Percentiles rank a stretch among this genome's conserved stretches.
Conservation (phyloP, 2,888 invertebrate species). For the Frankliniella intonsa region DNA sequence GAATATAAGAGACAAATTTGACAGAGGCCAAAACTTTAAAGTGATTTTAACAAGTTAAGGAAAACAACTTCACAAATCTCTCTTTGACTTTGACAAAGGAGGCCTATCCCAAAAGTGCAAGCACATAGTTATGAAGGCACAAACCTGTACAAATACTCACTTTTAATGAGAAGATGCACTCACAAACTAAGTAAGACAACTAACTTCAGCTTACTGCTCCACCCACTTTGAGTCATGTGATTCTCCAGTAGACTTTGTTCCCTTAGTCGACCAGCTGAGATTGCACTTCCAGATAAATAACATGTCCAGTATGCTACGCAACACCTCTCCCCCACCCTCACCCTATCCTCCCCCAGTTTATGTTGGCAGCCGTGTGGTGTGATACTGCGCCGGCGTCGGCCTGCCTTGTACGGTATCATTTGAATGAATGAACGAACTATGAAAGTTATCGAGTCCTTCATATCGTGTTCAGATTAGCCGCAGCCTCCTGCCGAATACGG, state of each 20-base stretch:
- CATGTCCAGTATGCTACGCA: background rate
- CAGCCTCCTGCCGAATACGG: no score
- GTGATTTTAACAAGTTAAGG: background rate
- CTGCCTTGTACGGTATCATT: no score
- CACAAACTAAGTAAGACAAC: background rate
- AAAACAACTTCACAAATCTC: background rate
- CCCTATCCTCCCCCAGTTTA: background rate
- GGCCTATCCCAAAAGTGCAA: background rate
- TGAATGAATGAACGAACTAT: no score
- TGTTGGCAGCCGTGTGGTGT: background rate
- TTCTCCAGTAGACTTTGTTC: conserved; percentile 17
- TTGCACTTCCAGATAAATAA: conserved; percentile 5
- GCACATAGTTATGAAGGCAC: background rate
- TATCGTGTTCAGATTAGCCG: no score
- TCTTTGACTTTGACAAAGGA: background rate
- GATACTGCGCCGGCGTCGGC: no score
- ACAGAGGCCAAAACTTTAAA: background rate
- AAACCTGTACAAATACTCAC: background rate
- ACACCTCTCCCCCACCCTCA: background rate
- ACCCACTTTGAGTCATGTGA: conserved; percentile 9
- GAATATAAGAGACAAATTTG: background rate
- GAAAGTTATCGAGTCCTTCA: no score
- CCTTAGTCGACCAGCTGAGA: background rate
- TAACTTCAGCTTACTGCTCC: background rate
- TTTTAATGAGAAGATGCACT: background rate